Conservation (phyloP, 2,888 invertebrate genomes). For the Cacoxenus indagator region DNA sequence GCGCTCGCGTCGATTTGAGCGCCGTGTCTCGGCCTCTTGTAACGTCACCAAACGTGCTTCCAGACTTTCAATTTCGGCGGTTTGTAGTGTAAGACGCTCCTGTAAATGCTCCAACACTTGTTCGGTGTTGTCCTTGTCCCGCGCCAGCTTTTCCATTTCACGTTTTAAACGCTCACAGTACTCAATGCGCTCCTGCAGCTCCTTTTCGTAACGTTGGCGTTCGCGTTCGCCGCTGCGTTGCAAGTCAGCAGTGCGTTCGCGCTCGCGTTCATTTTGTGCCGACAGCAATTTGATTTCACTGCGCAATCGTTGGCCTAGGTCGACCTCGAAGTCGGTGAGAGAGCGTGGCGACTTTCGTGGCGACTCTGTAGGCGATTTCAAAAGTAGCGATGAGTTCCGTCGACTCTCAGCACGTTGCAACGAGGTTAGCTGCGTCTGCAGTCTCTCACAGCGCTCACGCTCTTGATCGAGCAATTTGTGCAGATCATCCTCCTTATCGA, state of each 20-base stretch:
- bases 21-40: constrained; percentile 68
- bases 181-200: constrained; percentile 68
- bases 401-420: constrained; percentile 68
- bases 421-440: constrained; percentile 70
- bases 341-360: constrained; percentile 65
- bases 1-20: constrained; percentile 62
- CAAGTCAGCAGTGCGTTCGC: constrained; percentile 71
- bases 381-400: constrained; percentile 56
- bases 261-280: constrained; percentile 73
- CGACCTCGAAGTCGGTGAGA: constrained; percentile 69
- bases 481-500: constrained; percentile 77
- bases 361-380: constrained; percentile 68
- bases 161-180: constrained; percentile 69
- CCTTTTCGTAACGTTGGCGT: constrained; percentile 69
- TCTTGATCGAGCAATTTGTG: constrained; percentile 75
- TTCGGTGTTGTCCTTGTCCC: constrained; percentile 66
- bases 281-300: constrained; percentile 73
- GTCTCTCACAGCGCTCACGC: constrained; percentile 72
- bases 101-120: constrained; percentile 67
- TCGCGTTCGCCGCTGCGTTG: constrained; percentile 71
- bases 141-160: constrained; percentile 69
- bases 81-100: constrained; percentile 65
- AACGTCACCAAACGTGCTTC: constrained; percentile 71
- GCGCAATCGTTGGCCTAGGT: constrained; percentile 71
- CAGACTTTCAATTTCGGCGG: constrained; percentile 72